Conservation (phyloP, 2,888 invertebrate species). For the Phaonia tiefii region DNA sequence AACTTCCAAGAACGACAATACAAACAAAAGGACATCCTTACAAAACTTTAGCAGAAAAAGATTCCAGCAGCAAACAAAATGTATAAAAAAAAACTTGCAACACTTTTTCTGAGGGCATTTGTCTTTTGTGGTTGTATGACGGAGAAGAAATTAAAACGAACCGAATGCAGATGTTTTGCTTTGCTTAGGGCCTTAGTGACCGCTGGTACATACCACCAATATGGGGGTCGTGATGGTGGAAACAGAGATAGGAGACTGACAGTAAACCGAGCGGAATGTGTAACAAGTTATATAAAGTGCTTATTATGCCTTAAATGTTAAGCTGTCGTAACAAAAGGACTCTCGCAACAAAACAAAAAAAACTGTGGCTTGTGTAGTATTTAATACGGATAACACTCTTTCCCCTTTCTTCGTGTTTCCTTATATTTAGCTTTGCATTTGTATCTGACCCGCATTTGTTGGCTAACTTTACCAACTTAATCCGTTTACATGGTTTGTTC, state of each 20-base stretch:
- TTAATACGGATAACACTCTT: neutral
- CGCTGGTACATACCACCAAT: slow-evolving; percentile 56
- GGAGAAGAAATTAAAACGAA: no score
- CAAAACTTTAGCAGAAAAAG: slow-evolving; percentile 40
- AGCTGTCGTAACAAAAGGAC: slow-evolving; percentile 21
- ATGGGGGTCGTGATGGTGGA: slow-evolving; percentile 11
- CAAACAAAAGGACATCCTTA: neutral
- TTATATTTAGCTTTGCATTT: neutral
- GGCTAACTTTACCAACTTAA: slow-evolving; percentile 50
- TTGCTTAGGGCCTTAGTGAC: slow-evolving; percentile 42
- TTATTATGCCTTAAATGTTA: slow-evolving; percentile 40
- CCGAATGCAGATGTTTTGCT: neutral
- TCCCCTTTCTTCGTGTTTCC: no score
- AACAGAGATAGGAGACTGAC: slow-evolving; percentile 40
- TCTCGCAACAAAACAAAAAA: neutral
- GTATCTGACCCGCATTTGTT: slow-evolving; percentile 39
- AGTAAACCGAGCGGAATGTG: slow-evolving; percentile 24
- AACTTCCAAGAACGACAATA: neutral
- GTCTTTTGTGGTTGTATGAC: slow-evolving; percentile 11
- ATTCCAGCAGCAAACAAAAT: slow-evolving; percentile 16
- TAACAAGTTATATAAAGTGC: slow-evolving; percentile 50
- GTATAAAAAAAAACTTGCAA: slow-evolving; percentile 28
- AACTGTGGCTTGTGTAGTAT: slow-evolving; percentile 13
- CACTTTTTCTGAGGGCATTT: slow-evolving; percentile 24
- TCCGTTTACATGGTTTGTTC: slow-evolving; percentile 60